Evolutionary conservation across 2,797 vertebrate species (phyloP), one percentile per base, ranked within the genome.

Genomic region (Lagorchestes hirsutus): DNA sequence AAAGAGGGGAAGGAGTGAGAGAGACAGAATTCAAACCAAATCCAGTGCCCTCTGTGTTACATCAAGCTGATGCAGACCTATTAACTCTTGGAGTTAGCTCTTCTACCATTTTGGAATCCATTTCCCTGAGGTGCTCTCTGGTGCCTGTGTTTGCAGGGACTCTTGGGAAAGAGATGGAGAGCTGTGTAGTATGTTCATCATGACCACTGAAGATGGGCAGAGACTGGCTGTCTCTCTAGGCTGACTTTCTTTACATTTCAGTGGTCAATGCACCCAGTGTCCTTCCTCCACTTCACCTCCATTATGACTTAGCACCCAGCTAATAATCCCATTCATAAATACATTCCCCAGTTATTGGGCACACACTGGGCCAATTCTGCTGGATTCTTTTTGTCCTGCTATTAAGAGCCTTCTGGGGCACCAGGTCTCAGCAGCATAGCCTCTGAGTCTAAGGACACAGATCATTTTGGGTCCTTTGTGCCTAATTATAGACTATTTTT

Each of bases 1-100:
- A 1, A 10, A 24, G 59, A 0, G 0, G 27, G 0, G 16, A 29
- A 50, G 58, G 10, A 1, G 8, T 28, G n/a, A n/a, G 34, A 3
- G 10, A n/a, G 24, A 10, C 90, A 0, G 4, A 40, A 10, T 3
- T 18, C 11, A 31, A 2, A 9, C 28, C 58, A 1, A 55, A 22
- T 59, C 40, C 54, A 4, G n/a, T 50, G 14, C 62, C 22, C 50
- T 0, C 22, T 27, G 87, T 50, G 34, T 67, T 31, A 12, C 11
- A 31, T 59, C 58, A 59, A 31, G 11, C 10, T 59, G 29, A 59
- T 13, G 29, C 10, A 1, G 29, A 12, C 58, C 58, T 12, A 31
- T 13, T 59, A 9, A 1, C 57, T 29, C 28, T 11, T 11, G 27
- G 57, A 58, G 57, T 28, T 28, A n/a, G 14, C 62, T 67, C 62